Percentiles rank a stretch among this genome's conserved stretches.
Conservation (phyloP, 2,797 vertebrate genomes). For the Molothrus aeneus region DNA sequence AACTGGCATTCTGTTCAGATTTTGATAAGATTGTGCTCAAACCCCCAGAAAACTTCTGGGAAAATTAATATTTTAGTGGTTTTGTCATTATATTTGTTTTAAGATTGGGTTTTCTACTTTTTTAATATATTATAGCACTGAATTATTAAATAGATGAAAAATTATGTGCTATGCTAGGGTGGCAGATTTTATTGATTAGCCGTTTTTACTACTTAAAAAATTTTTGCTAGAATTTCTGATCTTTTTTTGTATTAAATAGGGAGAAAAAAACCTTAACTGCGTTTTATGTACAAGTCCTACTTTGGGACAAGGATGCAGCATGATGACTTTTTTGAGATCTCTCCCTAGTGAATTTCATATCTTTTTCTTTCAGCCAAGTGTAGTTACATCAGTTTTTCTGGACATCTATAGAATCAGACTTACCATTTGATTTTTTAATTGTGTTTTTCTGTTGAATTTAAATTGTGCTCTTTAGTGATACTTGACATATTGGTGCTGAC, state of each 20-base stretch:
- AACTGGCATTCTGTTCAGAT: neutral
- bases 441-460: neutral
- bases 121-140: neutral
- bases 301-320: neutral
- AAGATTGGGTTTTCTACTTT: neutral
- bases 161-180: neutral
- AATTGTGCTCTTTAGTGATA: neutral
- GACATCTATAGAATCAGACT: neutral
- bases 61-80: neutral
- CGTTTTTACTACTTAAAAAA: neutral
- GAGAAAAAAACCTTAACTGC: neutral
- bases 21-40: neutral
- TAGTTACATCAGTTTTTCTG: neutral
- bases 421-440: neutral
- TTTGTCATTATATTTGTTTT: neutral
- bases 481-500: neutral
- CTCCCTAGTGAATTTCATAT: neutral
- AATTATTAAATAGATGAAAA: slow-evolving; percentile 26
- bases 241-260: neutral
- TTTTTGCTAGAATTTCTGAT: neutral
- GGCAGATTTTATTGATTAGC: neutral
- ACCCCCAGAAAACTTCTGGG: neutral
- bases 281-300: neutral
- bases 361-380: neutral
- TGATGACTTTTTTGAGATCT: neutral